These are phyloP conservation scores for Melanotaenia trifasciata DNA, from an alignment of 2,797 vertebrate species.

Conservation along the genomic window DNA sequence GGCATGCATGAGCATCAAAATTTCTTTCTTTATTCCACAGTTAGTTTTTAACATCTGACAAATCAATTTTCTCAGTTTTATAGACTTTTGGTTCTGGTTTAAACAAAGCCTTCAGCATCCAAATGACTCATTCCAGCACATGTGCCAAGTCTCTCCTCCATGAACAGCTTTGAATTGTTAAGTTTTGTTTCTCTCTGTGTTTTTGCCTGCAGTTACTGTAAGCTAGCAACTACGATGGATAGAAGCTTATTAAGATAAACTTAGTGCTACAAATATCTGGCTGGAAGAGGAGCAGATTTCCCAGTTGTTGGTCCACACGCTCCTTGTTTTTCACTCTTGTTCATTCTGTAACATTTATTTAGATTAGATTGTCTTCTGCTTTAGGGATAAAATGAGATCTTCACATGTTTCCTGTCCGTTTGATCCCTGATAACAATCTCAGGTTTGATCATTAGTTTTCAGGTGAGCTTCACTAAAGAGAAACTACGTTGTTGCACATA, in stretches of 20 bases:
- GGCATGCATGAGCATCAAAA: constrained; percentile 12
- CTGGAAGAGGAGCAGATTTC: neutral
- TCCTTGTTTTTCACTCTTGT: too few species aligned
- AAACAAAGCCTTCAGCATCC: constrained; percentile 21
- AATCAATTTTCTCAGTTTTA: constrained; percentile 38
- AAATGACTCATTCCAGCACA: constrained; percentile 17
- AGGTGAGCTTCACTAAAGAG: too few species aligned
- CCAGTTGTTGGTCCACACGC: too few species aligned
- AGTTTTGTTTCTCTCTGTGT: constrained; percentile 22
- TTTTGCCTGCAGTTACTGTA: constrained; percentile 35
- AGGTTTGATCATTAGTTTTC: too few species aligned
- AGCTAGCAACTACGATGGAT: constrained; percentile 16
- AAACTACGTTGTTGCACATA: too few species aligned
- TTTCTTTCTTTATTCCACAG: constrained; percentile 9
- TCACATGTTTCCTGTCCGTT: too few species aligned
- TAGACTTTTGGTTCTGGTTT: constrained; percentile 24
- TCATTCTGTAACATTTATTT: too few species aligned
- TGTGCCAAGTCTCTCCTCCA: constrained; percentile 26
- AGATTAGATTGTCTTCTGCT: too few species aligned
- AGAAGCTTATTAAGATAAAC: neutral
- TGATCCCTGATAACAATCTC: too few species aligned
- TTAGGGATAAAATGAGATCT: too few species aligned
- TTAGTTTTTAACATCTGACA: constrained; percentile 35
- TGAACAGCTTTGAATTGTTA: constrained; percentile 12
- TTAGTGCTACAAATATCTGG: constrained; percentile 1